Base-by-base conservation (phyloP, 2,113 vertebrate species). In the Panthera tigris region DNA sequence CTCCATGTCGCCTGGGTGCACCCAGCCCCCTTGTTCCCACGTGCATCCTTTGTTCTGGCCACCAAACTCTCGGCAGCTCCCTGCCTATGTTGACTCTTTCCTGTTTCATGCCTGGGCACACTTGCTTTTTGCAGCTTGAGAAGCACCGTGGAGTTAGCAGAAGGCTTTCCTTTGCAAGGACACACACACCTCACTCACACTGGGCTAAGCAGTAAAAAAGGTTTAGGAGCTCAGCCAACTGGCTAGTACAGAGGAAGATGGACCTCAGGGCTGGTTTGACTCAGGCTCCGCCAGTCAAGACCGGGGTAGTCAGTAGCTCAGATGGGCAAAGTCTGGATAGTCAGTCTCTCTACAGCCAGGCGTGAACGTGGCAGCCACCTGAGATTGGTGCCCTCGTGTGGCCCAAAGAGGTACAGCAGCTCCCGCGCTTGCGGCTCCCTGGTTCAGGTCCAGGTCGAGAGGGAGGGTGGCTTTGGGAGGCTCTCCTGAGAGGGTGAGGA, bases 301-400 rank as follows among this genome's bases (percentile, higher is more conserved):
- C 82, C 76, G 52, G 25, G 21, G 31, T 81, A 39, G 33, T 48
- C 39, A n/a, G 36, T 33, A 79, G 74, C 74, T 31, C 27, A 18
- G 41, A 78, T 78, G 41, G 15, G 74, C 61, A 57, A 66, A 25
- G 14, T 73, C 65, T 74, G 21, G 57, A n/a, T 74, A 61, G 31
- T 48, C 21, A 73, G 74, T 41, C 13, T 74, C 9, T 29, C 27
- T 63, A 48, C 50, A 39, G 19, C 14, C 2, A 3, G 19, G 29
- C 0, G 0, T 3, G 36, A 0, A 8, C 3, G 18, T 19, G 2
- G 13, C 55, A 10, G 9, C 84, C 4, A 3, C 31, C n/a, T 0
- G 71, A 74, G 63, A 65, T 78, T 74, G 63, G 79, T 16, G 31
- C 63, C 84, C 79, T 21, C 27, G 0, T 79, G 97, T 92, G 96